Evolutionary conservation across 2,888 invertebrate genomes (phyloP).

Genomic region (Ypsolopha sequella): DNA sequence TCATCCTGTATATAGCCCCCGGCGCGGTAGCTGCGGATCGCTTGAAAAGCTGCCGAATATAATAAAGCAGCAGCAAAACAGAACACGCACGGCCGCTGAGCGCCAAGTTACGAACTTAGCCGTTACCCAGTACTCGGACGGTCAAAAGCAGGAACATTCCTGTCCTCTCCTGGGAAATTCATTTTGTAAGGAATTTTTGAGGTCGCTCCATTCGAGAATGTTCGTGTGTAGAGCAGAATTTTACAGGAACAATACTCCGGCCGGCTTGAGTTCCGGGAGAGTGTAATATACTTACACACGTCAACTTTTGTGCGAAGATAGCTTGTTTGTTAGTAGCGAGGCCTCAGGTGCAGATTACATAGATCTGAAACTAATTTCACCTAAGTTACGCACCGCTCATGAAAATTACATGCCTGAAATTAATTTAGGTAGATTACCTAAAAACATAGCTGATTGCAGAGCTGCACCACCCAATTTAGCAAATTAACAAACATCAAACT

Average conservation of each 20-base stretch:
- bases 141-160: neutral
- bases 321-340: no score
- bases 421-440: neutral
- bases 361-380: no score
- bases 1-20: no score
- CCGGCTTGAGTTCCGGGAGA: no score
- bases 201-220: neutral
- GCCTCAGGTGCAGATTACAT: no score
- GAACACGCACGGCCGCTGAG: no score
- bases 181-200: neutral
- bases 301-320: no score
- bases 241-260: neutral
- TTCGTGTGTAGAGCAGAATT: neutral
- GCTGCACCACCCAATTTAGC: constrained; percentile 2
- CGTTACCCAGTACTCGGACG: neutral
- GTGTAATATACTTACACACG: no score
- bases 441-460: neutral
- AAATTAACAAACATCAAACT: constrained; percentile 1
- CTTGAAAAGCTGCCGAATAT: no score
- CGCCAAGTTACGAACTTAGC: neutral
- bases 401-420: neutral
- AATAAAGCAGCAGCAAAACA: no score
- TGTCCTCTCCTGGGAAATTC: neutral
- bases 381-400: no score
- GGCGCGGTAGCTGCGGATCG: no score